Percentiles rank a stretch among this genome's conserved stretches.
These are phyloP conservation scores for Drosophila bocki DNA, from an alignment of 1,140 invertebrate species.

Conservation along the genomic window DNA sequence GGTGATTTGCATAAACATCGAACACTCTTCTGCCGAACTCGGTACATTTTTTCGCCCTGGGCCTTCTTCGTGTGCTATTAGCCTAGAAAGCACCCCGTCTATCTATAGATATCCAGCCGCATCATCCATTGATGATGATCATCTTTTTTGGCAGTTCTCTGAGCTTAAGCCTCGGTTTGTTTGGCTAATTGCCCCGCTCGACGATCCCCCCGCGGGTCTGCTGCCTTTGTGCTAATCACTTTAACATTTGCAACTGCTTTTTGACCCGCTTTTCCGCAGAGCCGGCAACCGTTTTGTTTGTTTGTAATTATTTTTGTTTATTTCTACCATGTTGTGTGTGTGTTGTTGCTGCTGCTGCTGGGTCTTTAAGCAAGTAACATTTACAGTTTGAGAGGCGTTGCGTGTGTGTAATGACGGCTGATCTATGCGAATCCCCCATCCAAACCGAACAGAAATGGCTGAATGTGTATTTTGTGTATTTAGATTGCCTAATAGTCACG, in stretches of 20 bases:
- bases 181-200: slow-evolving; percentile 65
- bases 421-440: slow-evolving; percentile 63
- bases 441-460: background rate
- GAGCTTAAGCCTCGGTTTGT: slow-evolving; percentile 46
- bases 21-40: slow-evolving; percentile 24
- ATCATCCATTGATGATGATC: slow-evolving; percentile 62
- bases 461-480: slow-evolving; percentile 54
- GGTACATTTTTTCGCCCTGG: slow-evolving; percentile 36
- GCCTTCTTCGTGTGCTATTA: slow-evolving; percentile 68
- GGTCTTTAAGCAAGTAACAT: slow-evolving; percentile 64
- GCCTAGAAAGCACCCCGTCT: slow-evolving; percentile 66
- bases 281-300: slow-evolving; percentile 57
- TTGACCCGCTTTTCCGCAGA: slow-evolving; percentile 73
- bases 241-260: slow-evolving; percentile 79
- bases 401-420: slow-evolving; percentile 68
- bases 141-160: slow-evolving; percentile 68
- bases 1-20: slow-evolving; percentile 68
- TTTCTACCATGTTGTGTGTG: slow-evolving; percentile 16
- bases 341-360: slow-evolving; percentile 15
- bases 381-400: slow-evolving; percentile 76
- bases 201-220: slow-evolving; percentile 16
- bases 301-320: slow-evolving; percentile 61
- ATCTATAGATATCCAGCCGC: slow-evolving; percentile 25
- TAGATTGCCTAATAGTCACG: slow-evolving; percentile 62
- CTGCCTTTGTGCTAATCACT: slow-evolving; percentile 75